Evolutionary conservation across 2,888 invertebrate species (phyloP).

Genomic region (Hipparchia semele): DNA sequence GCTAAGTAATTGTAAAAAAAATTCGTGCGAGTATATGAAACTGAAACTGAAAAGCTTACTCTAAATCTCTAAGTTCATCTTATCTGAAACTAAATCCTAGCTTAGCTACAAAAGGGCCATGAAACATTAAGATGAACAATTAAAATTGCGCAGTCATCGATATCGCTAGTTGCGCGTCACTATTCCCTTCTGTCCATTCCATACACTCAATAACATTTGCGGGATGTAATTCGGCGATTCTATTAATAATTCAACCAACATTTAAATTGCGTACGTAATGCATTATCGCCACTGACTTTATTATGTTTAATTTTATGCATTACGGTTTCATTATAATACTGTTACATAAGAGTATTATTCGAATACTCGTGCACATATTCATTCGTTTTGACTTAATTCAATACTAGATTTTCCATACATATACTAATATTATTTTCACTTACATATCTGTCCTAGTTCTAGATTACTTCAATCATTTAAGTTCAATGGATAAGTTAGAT

Average conservation of each 20-base stretch:
- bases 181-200: constrained; percentile 45
- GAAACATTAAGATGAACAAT: not conserved
- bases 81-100: too few relatives aligned
- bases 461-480: not conserved
- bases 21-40: too few relatives aligned
- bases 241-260: constrained; percentile 66
- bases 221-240: constrained; percentile 55
- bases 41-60: not conserved
- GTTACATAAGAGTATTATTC: too few relatives aligned
- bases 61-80: not conserved
- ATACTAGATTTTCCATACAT: not conserved
- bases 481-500: not conserved
- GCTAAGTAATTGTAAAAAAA: too few relatives aligned
- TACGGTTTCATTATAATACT: constrained; percentile 13
- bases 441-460: not conserved
- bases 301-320: constrained; percentile 38
- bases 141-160: not conserved
- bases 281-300: constrained; percentile 42
- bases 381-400: not conserved
- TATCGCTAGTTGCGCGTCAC: constrained; percentile 28
- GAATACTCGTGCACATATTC: not conserved
- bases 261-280: constrained; percentile 49
- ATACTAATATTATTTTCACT: too few relatives aligned
- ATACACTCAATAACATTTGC: constrained; percentile 55
- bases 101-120: too few relatives aligned